phyloP scores from a whole-genome alignment of 2,888 invertebrate species.

The Lepidocyrtoides sp. region DNA sequence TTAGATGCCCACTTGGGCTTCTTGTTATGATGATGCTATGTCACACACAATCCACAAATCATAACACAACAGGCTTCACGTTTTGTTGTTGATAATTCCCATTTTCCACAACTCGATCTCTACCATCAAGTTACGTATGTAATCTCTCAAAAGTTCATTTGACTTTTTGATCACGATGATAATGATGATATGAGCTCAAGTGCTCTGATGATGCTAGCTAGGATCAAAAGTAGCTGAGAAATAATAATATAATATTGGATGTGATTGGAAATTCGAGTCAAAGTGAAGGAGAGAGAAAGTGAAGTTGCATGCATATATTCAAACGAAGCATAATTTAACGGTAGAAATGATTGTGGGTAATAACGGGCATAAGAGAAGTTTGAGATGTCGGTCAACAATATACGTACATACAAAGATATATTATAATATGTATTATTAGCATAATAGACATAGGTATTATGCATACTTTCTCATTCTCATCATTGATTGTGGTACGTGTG shows the following conservation, averaged over 20 bases:
- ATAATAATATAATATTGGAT: not conserved
- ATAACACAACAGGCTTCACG: conserved; percentile 19
- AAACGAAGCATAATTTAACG: not conserved
- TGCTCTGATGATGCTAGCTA: not conserved
- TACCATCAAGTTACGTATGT: not conserved
- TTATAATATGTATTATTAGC: too few species aligned
- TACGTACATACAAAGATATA: too few species aligned
- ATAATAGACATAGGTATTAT: too few species aligned
- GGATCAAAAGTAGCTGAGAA: not conserved
- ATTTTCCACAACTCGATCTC: not conserved
- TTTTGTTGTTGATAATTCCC: not conserved
- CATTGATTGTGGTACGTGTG: not conserved
- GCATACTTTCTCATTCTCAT: not conserved
- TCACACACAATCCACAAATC: conserved; percentile 57
- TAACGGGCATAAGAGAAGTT: too few species aligned
- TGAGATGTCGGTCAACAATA: too few species aligned
- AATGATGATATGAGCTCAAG: conserved; percentile 24
- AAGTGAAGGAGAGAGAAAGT: not conserved
- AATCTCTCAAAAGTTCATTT: conserved; percentile 39
- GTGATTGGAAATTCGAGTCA: too few species aligned
- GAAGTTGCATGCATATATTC: not conserved
- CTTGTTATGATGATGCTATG: conserved; percentile 22
- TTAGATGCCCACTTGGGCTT: conserved; percentile 21
- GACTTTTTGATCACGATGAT: conserved; percentile 28
- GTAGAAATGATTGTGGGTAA: not conserved